Evolutionary conservation across 2,797 vertebrate genomes (phyloP).

Genomic region (Lophius americanus): DNA sequence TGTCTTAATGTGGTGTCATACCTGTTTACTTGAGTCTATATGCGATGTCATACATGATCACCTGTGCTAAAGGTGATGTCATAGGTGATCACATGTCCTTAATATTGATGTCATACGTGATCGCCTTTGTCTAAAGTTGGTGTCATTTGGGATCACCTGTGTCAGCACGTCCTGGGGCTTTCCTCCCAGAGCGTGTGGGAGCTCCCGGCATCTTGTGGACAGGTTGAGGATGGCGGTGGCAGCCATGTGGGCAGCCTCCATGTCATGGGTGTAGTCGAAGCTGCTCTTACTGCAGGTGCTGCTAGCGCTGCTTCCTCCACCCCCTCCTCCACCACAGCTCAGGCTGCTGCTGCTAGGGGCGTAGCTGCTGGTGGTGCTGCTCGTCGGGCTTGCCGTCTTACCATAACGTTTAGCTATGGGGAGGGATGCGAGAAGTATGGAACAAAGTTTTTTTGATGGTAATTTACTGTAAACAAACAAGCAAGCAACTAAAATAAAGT

Average conservation of each 20-base stretch:
- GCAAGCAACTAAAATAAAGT: too few species aligned
- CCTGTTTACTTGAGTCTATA: too few species aligned
- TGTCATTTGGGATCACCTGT: slow-evolving; percentile 80
- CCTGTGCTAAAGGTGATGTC: too few species aligned
- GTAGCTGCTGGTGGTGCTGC: slow-evolving; percentile 97
- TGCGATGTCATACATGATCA: too few species aligned
- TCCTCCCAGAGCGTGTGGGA: slow-evolving; percentile 93
- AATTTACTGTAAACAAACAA: too few species aligned
- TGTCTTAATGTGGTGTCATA: too few species aligned
- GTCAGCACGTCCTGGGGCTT: slow-evolving; percentile 91
- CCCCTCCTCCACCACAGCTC: slow-evolving; percentile 80
- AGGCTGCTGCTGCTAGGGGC: slow-evolving; percentile 95
- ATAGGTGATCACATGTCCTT: too few species aligned
- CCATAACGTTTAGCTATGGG: slow-evolving; percentile 92
- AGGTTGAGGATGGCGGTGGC: slow-evolving; percentile 98
- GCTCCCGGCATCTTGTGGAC: slow-evolving; percentile 96
- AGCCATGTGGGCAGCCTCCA: slow-evolving; percentile 98
- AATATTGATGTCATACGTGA: neutral
- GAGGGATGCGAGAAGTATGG: neutral
- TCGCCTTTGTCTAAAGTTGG: neutral
- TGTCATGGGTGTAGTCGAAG: slow-evolving; percentile 98
- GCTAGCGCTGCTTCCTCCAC: slow-evolving; percentile 94
- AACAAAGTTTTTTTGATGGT: too few species aligned
- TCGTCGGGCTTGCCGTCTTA: slow-evolving; percentile 94
- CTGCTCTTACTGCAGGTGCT: slow-evolving; percentile 99